Conservation (phyloP, 2,113 vertebrate species). For the Actenoides lindsayi region DNA sequence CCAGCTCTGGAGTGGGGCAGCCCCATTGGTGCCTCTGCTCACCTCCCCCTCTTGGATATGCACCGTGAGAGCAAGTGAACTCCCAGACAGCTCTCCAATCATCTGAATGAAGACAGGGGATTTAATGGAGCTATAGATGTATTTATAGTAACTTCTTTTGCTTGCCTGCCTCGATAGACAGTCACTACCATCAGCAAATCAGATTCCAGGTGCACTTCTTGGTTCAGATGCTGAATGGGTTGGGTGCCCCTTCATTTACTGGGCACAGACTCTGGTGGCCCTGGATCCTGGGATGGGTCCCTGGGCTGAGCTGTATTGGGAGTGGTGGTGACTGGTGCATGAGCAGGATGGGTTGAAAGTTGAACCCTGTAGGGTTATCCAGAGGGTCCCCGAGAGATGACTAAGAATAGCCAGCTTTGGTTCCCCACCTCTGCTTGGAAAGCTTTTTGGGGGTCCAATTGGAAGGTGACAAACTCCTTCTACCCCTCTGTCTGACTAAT, state of each 20-base stretch:
- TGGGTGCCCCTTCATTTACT: neutral
- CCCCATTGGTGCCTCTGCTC: neutral
- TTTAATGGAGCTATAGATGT: neutral
- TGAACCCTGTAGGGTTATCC: neutral
- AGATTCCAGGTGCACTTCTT: neutral
- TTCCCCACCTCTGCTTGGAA: neutral
- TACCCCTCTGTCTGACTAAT: neutral
- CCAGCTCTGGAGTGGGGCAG: neutral
- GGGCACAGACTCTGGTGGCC: neutral
- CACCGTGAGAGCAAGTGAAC: fast-evolving
- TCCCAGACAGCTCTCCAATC: neutral
- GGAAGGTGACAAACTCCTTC: neutral
- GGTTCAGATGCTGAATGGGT: neutral
- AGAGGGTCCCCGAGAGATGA: neutral
- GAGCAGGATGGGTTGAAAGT: neutral
- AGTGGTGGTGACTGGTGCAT: too few species aligned
- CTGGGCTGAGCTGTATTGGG: neutral
- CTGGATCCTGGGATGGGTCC: neutral
- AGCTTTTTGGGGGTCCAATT: neutral
- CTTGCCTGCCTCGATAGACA: neutral
- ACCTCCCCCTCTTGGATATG: neutral
- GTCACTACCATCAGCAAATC: neutral
- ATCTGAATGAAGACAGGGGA: neutral
- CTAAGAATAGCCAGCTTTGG: neutral
- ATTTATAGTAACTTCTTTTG: neutral